Conservation (phyloP, 1,140 invertebrate genomes). For the Telenomus remus region DNA sequence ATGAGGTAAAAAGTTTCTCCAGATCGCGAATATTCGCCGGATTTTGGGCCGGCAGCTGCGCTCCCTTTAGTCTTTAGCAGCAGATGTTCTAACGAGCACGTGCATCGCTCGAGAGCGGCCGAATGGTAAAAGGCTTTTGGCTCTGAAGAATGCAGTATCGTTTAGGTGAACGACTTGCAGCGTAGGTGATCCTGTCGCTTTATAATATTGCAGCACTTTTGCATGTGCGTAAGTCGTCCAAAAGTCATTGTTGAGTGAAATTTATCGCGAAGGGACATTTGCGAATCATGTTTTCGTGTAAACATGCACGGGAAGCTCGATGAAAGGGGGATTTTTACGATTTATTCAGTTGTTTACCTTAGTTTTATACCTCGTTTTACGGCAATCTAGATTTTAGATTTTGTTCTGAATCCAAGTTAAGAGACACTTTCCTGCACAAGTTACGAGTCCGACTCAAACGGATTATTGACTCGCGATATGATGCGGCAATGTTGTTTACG, state of each 20-base stretch:
- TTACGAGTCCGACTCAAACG: neutral
- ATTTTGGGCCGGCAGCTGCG: constrained; percentile 59
- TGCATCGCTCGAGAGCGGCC: constrained; percentile 24
- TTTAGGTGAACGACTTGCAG: constrained; percentile 42
- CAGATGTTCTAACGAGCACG: constrained; percentile 62
- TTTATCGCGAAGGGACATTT: constrained; percentile 22
- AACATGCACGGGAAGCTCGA: constrained; percentile 19
- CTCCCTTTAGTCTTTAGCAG: constrained; percentile 54
- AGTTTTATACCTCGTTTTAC: constrained; percentile 33
- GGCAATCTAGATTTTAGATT: constrained; percentile 31
- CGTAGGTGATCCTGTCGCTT: constrained; percentile 51
- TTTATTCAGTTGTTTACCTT: constrained; percentile 22
- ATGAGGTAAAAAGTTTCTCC: neutral
- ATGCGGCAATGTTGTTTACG: constrained; percentile 12
- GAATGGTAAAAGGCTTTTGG: constrained; percentile 27
- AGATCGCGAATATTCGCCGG: neutral
- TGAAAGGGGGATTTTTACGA: constrained; percentile 42
- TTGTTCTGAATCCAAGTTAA: constrained; percentile 12
- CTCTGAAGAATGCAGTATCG: constrained; percentile 34
- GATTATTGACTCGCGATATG: constrained; percentile 17
- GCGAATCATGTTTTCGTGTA: constrained; percentile 48
- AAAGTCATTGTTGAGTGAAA: constrained; percentile 24
- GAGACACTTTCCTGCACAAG: constrained; percentile 13
- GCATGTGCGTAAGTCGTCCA: no score
- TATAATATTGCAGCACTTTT: constrained; percentile 34